Evolutionary conservation across 2,113 vertebrate species (phyloP).

Genomic region (Thamnaconus septentrionalis): DNA sequence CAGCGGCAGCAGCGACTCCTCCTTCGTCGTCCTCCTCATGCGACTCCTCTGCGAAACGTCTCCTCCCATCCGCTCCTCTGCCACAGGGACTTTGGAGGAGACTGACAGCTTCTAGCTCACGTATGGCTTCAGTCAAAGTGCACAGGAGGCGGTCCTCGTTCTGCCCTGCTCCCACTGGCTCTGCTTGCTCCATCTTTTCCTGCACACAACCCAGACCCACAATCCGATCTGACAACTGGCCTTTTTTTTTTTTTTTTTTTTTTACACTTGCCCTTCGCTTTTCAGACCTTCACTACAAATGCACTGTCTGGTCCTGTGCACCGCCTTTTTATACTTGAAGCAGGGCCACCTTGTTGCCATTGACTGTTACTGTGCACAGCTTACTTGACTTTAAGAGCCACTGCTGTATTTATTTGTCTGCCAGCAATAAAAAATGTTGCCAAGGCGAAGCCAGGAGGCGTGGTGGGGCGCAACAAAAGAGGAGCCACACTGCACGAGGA

Average conservation of each 20-base stretch:
- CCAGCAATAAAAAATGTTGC: conserved; percentile 66
- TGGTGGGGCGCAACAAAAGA: conserved; percentile 56
- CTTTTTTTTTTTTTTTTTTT: background rate
- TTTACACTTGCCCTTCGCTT: background rate
- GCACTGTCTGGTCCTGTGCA: background rate
- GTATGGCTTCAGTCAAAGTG: conserved; percentile 15
- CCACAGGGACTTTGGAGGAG: background rate
- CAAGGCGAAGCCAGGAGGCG: conserved; percentile 59
- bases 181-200: conserved; percentile 16
- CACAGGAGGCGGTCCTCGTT: conserved; percentile 15
- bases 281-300: conserved; percentile 1
- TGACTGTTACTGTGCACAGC: conserved; percentile 29
- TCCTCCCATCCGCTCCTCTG: background rate
- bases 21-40: conserved; percentile 1
- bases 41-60: background rate
- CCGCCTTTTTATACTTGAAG: conserved; percentile 13
- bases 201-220: conserved; percentile 22
- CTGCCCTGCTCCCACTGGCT: background rate
- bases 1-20: background rate
- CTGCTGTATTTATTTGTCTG: conserved; percentile 47
- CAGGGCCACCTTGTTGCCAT: conserved; percentile 31
- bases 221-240: background rate
- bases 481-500: conserved; percentile 7
- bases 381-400: conserved; percentile 47
- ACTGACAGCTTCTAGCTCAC: conserved; percentile 18